These are phyloP conservation scores for Glaucopsyche alexis DNA, from an alignment of 2,888 invertebrate genomes.

Conservation along the genomic window DNA sequence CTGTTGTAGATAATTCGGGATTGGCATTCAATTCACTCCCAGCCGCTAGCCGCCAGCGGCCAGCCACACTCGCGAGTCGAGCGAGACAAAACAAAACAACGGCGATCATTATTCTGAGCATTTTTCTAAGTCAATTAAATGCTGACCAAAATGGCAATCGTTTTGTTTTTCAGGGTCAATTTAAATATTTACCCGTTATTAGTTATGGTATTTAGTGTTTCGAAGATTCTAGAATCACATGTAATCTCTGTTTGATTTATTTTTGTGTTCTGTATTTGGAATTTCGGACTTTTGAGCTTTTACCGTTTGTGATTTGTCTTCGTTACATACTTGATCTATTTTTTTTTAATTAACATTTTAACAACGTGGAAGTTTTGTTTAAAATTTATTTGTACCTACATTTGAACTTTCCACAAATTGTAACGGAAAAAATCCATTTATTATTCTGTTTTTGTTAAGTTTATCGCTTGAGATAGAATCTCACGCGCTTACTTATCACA, in stretches of 20 bases:
- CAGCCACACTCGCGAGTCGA: constrained; percentile 42
- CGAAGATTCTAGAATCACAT: constrained; percentile 33
- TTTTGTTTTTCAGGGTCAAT: constrained; percentile 49
- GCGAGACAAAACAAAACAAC: constrained; percentile 52
- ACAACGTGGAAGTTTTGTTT: not conserved
- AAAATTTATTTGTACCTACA: not conserved
- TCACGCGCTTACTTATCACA: constrained; percentile 15
- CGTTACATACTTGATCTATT: not conserved
- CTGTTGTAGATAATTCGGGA: not conserved
- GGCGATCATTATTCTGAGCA: constrained; percentile 43
- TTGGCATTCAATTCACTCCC: not conserved
- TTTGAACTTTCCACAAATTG: not conserved
- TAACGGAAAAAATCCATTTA: not conserved
- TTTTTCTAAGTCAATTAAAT: constrained; percentile 73
- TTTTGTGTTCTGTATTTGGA: not conserved
- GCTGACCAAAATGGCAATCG: constrained; percentile 54
- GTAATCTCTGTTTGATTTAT: constrained; percentile 15
- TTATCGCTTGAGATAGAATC: not conserved
- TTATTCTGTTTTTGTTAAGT: not conserved
- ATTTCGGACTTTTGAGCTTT: not conserved
- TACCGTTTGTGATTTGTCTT: constrained; percentile 1
- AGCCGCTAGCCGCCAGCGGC: constrained; percentile 39
- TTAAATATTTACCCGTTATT: constrained; percentile 62
- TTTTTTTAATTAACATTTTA: not conserved
- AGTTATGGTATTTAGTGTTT: constrained; percentile 45